phyloP scores from a whole-genome alignment of 1,140 invertebrate genomes.

The Cherax destructor region DNA sequence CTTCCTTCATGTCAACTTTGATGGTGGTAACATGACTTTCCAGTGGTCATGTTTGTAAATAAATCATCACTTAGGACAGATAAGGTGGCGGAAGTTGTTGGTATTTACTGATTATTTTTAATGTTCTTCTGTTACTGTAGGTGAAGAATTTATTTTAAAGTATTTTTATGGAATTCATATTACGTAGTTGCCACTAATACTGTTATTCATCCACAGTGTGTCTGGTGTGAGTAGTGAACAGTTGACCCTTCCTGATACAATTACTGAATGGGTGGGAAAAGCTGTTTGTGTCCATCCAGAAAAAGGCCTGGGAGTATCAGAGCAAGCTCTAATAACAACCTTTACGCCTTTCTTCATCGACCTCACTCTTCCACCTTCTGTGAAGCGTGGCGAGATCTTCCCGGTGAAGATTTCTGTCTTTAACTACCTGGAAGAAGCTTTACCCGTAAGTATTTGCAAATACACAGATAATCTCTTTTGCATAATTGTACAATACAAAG shows the following conservation, averaged over 20 bases:
- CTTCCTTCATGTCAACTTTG: too few species aligned
- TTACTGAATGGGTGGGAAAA: constrained; percentile 84
- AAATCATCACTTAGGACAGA: too few species aligned
- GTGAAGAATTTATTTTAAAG: too few species aligned
- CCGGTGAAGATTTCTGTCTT: constrained; percentile 83
- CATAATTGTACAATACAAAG: too few species aligned
- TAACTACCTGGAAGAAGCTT: constrained; percentile 82
- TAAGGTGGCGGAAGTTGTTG: too few species aligned
- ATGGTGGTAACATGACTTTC: too few species aligned
- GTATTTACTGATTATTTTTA: too few species aligned
- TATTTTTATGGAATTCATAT: too few species aligned
- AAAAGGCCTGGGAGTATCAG: constrained; percentile 81
- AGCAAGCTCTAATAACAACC: constrained; percentile 79
- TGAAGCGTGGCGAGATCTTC: constrained; percentile 83
- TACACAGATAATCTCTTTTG: too few species aligned
- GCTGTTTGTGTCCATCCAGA: constrained; percentile 82
- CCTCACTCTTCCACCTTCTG: constrained; percentile 81
- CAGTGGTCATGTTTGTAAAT: too few species aligned
- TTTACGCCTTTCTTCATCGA: constrained; percentile 78
- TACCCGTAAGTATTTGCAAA: constrained; percentile 77
- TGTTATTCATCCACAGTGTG: constrained; percentile 66
- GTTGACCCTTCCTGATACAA: constrained; percentile 81
- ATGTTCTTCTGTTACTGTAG: too few species aligned
- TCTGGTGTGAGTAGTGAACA: constrained; percentile 76
- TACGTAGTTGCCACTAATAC: background rate